A percentile compares a stretch with the other conserved stretches of the same genome.
These are phyloP conservation scores for Vanacampus margaritifer DNA, from an alignment of 2,113 vertebrate genomes.

Conservation along the genomic window DNA sequence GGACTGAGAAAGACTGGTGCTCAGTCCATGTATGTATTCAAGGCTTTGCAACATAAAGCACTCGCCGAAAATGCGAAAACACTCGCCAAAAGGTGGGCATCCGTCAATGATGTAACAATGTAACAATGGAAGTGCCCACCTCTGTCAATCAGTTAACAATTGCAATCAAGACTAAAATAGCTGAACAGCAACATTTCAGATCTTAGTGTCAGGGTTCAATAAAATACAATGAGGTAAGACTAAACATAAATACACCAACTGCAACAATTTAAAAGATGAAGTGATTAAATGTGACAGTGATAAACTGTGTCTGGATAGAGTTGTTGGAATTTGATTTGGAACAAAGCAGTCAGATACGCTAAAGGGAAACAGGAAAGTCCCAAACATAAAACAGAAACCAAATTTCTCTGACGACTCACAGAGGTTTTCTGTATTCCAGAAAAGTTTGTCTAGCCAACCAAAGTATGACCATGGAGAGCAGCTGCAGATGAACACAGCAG, in stretches of 20 bases:
- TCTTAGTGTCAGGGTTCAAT: neutral
- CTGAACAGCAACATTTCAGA: too few relatives aligned
- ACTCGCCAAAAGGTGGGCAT: too few relatives aligned
- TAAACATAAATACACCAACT: neutral
- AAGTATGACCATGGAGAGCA: neutral
- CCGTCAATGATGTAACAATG: too few relatives aligned
- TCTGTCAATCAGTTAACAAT: neutral
- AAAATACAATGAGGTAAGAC: neutral
- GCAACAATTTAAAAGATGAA: neutral
- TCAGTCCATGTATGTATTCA: too few relatives aligned
- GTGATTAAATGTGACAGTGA: neutral
- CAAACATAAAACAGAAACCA: neutral
- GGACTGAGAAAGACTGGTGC: neutral
- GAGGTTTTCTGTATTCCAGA: neutral
- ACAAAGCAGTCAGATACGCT: neutral
- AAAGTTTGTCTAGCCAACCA: neutral
- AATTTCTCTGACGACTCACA: neutral
- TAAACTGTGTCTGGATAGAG: neutral
- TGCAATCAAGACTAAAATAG: neutral
- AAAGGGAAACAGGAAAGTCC: conserved; percentile 2
- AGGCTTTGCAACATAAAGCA: too few relatives aligned
- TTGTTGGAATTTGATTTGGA: neutral
- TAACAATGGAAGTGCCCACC: neutral
- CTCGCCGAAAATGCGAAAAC: too few relatives aligned
- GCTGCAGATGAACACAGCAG: conserved; percentile 9